Evolutionary conservation across 2,797 vertebrate genomes (phyloP), one percentile per base, ranked within the genome.

Genomic region (Pelodytes ibericus): DNA sequence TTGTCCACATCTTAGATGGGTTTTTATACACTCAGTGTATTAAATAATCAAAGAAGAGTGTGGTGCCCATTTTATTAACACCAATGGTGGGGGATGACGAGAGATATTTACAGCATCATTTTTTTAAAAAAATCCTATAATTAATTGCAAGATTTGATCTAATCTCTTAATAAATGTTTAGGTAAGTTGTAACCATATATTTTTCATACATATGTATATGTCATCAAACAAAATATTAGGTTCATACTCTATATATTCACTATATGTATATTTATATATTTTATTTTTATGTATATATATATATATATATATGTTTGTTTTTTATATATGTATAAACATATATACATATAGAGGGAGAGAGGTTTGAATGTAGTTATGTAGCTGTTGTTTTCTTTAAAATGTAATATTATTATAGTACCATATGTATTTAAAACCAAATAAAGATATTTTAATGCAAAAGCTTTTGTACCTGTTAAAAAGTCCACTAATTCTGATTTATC

Each of bases 11-110:
- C 88, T 89, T 90, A 91, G 86, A 87, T 89, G 90, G 84, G 84
- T 90, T 92, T 92, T 92, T 91, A 91, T 91, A 91, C 88, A 89
- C 88, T 90, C 89, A 89, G 89, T 86, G 84, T 81, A 87, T 90
- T 90, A 90, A 89, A 91, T 89, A 90, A 88, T 87, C 86, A 88
- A 89, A 90, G 90, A 87, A 89, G 90, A 87, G 85, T 83, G 74
- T 86, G 84, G 80, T 83, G 83, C 85, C 89, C 85, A 89, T 86
- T 78, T 90, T 79, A 47, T 72, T 72, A 76, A 75, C 63, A 39
- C 56, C 31, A 36, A 18, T 10, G n/a, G 9, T 66, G 60, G 59
- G 47, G 3, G 9, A 4, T 18, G 3, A 18, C n/a, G 13, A 39
- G 36, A n/a, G 6, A 15, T 31, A 31, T 58, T 18, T 27, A 58